Conservation (phyloP, 2,113 vertebrate genomes). For the Pitta sordida region DNA sequence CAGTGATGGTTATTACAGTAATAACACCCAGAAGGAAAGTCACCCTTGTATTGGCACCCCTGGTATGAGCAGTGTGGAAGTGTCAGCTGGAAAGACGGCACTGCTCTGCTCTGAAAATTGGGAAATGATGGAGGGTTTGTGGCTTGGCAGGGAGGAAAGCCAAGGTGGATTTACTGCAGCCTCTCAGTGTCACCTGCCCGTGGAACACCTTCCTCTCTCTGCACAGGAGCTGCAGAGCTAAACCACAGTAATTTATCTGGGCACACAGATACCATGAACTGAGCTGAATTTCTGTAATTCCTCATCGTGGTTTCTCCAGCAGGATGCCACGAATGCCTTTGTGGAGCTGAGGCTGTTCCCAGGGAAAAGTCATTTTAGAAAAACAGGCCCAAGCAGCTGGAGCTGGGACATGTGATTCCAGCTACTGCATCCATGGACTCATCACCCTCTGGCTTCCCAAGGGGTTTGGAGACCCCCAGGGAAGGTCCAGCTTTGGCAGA, state of each 20-base stretch:
- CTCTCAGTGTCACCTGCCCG: not conserved
- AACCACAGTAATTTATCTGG: not conserved
- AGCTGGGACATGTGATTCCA: not conserved
- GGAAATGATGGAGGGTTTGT: not conserved
- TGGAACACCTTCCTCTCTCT: not conserved
- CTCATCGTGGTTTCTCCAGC: rapidly evolving
- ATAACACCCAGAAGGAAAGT: not conserved
- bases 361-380: not conserved
- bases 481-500: not conserved
- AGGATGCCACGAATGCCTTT: not conserved
- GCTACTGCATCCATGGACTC: not conserved
- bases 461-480: not conserved
- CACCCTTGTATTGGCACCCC: not conserved
- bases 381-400: not conserved
- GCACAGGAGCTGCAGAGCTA: not conserved
- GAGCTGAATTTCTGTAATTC: not conserved
- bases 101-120: not conserved
- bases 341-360: not conserved
- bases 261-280: not conserved
- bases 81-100: not conserved
- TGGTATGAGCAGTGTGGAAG: not conserved
- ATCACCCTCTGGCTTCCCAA: rapidly evolving
- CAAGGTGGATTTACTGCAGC: not conserved
- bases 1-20: not conserved
- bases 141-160: not conserved